A percentile compares a stretch with the other conserved stretches of the same genome.
Conservation (phyloP, 1,140 invertebrate genomes). For the Heterodera schachtii region DNA sequence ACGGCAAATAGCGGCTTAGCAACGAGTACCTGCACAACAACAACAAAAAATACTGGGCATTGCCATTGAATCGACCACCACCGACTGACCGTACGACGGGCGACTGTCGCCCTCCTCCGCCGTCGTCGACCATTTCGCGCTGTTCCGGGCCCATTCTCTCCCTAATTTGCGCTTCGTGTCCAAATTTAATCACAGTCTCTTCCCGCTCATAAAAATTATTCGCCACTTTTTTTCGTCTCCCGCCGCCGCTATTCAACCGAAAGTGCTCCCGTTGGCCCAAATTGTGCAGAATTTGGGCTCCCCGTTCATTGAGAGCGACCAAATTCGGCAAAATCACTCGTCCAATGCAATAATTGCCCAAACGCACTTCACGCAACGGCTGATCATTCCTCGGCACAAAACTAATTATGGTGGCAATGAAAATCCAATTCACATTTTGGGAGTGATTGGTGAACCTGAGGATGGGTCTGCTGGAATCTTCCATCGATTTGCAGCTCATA, state of each 20-base stretch:
- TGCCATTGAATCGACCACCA: not conserved
- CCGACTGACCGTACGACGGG: slow-evolving; percentile 3
- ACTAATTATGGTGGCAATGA: not conserved
- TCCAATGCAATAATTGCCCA: slow-evolving; percentile 6
- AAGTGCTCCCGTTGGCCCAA: slow-evolving; percentile 8
- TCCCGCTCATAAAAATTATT: not conserved
- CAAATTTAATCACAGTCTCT: not conserved
- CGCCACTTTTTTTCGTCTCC: not conserved
- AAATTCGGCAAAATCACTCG: slow-evolving; percentile 1
- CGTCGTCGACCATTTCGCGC: not conserved
- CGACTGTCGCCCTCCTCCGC: not conserved
- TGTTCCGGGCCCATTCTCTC: not conserved
- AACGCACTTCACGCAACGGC: not conserved
- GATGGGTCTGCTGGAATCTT: not conserved
- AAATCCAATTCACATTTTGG: not conserved
- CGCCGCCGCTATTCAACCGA: not conserved
- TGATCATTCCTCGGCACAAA: not conserved
- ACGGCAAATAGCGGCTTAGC: slow-evolving; percentile 14
- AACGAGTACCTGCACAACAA: slow-evolving; percentile 24
- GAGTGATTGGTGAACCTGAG: not conserved
- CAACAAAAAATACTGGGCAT: not conserved
- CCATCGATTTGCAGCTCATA: slow-evolving; percentile 27
- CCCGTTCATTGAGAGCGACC: not conserved
- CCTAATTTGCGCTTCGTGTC: not conserved
- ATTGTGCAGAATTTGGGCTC: not conserved